Evolutionary conservation across 2,797 vertebrate genomes (phyloP).

Genomic region (Cuniculus paca): DNA sequence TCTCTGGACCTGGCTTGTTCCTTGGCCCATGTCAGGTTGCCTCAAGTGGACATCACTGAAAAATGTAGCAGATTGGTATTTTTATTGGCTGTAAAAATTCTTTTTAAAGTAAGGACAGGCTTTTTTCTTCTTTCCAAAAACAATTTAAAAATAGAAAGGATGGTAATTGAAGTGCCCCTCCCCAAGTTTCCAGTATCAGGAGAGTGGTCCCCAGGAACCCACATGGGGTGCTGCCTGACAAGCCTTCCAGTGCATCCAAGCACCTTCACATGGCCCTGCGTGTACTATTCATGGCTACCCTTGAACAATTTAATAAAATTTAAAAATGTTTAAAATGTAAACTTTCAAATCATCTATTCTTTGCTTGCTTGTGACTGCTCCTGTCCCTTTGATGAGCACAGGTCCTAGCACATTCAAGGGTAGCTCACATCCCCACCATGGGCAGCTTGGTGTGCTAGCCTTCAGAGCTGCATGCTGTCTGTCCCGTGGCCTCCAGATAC

Average conservation of each 20-base stretch:
- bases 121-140: background rate
- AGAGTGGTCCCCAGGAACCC: background rate
- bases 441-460: too few relatives aligned
- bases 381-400: background rate
- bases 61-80: background rate
- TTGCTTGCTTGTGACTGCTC: too few relatives aligned
- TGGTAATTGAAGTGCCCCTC: background rate
- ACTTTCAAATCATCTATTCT: background rate
- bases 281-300: background rate
- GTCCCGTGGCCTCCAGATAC: background rate
- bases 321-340: background rate
- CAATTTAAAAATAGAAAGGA: background rate
- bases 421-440: too few relatives aligned
- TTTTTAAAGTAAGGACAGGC: background rate
- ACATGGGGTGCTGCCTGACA: background rate
- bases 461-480: background rate
- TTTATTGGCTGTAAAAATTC: background rate
- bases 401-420: background rate
- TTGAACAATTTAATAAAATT: background rate
- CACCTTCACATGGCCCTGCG: background rate
- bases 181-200: background rate
- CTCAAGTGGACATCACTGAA: accelerated
- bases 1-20: background rate
- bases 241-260: background rate
- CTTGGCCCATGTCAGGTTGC: accelerated